Base-by-base conservation (phyloP, 2,113 vertebrate genomes). In the Sterna hirundo region DNA sequence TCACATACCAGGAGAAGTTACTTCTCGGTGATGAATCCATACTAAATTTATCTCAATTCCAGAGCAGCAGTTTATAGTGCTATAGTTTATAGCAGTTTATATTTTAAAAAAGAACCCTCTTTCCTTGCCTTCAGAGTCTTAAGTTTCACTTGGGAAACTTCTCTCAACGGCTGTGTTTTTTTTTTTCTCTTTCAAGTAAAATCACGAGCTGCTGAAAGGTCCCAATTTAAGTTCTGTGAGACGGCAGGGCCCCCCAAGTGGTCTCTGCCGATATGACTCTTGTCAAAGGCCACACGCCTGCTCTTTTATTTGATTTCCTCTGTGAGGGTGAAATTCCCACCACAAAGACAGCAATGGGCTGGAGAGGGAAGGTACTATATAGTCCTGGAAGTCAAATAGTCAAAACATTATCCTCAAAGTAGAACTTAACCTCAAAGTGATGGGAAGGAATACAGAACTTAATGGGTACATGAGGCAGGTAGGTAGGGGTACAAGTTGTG, bases 131-230 rank as follows among this genome's bases (percentile, higher is more conserved):
- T 91, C 55, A 32, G 61, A 86, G n/a, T 84, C n/a, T 66, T 20
- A 38, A 87, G 47, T 89, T 97, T 97, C 93, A 83, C 91, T 96
- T 93, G 93, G 93, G 94, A 97, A 96, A 96, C 77, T 96, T 96
- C 77, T 96, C 76, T 88, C 55, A n/a, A 65, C 34, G 74, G 6
- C 27, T 80, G 42, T 9, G 46, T 1, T 4, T 2, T n/a, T 62
- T 64, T 47, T 34, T 62, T 65, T 16, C 36, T 81, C 60, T 88
- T 92, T 94, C 64, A 96, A 81, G 86, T 86, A 84, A 92, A 95
- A 86, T 95, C 91, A 95, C 0, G 10, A 93, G 69, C 81, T 96
- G 95, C 47, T 96, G 89, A 96, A 96, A 96, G 81, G 74, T 96
- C 69, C 55, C 55, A 84, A 38, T 88, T 95, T 96, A 93, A 92